Base-by-base conservation (phyloP, 64 coral and sea anemone genomes). In the Montipora foliosa region DNA sequence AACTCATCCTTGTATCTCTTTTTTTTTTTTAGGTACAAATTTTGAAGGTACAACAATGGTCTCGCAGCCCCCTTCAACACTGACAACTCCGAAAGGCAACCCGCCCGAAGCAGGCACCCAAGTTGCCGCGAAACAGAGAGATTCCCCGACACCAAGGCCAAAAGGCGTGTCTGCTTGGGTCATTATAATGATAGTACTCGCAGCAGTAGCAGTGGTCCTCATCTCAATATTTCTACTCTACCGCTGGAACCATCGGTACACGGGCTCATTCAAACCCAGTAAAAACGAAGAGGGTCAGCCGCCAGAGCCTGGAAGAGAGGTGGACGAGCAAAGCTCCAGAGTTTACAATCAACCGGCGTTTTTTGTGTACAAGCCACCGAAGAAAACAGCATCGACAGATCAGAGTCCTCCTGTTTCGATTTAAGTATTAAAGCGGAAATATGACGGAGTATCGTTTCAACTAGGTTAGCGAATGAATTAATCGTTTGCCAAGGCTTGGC, bases 331-430 rank as follows among this genome's bases (percentile, higher is more conserved):
- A 74, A 59, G 20, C 10, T 29, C 49, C 25, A 77, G 93, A 48
- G 72, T 79, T 8, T 97, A 97, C 62, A 93, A 97, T 84, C 96
- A 97, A 76, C 96, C 96, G 11, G 93, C 96, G 21, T 97, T 97
- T 76, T 97, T 89, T 22, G 82, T 97, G 55, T 91, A 94, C 60
- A 97, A 97, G 75, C 84, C 92, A 50, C 57, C 92, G 0, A 87
- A 87, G 66, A 87, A 79, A 53, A 57, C 53, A 4, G 6, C 62
- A 17, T 46, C 92, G 8, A 88, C 66, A 5, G 84, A 83, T 11
- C 66, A 80, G 17, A 90, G 82, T 4, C 82, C 82, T 44, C 76
- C 76, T 5, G 82, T 86, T 9, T 86, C 82, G 2, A 86, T 86
- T 86, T 86, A 86, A 15, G 66, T 49, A 16, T 5, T 66, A 14